Conservation (phyloP, 1,140 invertebrate genomes). For the Achatina immaculata region DNA sequence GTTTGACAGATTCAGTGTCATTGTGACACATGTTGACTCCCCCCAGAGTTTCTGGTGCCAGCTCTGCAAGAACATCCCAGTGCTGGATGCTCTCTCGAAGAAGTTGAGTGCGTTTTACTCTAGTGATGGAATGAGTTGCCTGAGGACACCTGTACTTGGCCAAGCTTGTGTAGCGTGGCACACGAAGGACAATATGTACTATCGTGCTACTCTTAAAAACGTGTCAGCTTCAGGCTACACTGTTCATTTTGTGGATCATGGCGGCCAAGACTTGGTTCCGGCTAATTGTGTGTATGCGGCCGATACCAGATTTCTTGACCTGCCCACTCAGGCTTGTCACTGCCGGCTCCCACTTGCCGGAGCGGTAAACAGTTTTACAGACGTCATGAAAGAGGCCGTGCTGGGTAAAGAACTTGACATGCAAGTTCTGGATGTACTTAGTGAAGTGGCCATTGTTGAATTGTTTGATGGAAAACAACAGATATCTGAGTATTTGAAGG, state of each 20-base stretch:
- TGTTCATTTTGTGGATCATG: constrained; percentile 75
- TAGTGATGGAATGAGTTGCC: constrained; percentile 2
- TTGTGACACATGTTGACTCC: constrained; percentile 54
- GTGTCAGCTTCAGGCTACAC: constrained; percentile 52
- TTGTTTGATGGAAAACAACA: constrained; percentile 31
- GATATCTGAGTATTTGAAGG: constrained; percentile 30
- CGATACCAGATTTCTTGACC: constrained; percentile 45
- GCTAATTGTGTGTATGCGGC: constrained; percentile 44
- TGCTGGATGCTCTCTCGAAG: constrained; percentile 71
- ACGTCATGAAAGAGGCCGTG: constrained; percentile 46
- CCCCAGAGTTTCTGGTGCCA: constrained; percentile 57
- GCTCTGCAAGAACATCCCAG: constrained; percentile 51
- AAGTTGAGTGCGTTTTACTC: constrained; percentile 46
- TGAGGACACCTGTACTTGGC: constrained; percentile 64
- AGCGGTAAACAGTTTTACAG: constrained; percentile 9
- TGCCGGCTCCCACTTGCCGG: constrained; percentile 42
- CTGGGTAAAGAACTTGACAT: constrained; percentile 50
- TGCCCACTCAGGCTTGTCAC: constrained; percentile 50
- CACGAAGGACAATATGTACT: constrained; percentile 80
- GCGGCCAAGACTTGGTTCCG: constrained; percentile 70
- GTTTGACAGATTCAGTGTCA: constrained; percentile 40
- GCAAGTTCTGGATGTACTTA: constrained; percentile 37
- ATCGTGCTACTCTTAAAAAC: constrained; percentile 76
- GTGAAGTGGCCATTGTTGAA: constrained; percentile 35
- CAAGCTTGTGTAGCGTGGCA: constrained; percentile 82